Base-by-base conservation (phyloP, 2,888 invertebrate genomes). In the Nysson spinosus region DNA sequence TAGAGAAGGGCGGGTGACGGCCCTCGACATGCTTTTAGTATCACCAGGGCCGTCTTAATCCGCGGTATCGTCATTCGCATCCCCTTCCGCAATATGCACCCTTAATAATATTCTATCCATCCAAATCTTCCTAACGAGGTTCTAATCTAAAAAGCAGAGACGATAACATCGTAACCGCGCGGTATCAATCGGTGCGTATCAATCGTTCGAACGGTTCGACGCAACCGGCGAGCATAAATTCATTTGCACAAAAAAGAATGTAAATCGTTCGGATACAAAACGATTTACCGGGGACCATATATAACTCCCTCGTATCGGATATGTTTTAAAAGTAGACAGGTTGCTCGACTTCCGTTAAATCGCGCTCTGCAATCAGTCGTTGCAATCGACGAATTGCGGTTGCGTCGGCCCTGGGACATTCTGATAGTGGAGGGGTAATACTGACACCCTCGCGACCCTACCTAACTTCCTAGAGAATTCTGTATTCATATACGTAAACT, bases 321-420 rank as follows among this genome's bases (percentile, higher is more conserved):
- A 40, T 56, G 72, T 69, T 72, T 72, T 65, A 69, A 72, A 72
- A 72, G 69, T 65, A 65, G 69, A 72, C 72, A 63, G 65, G 55
- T 32, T 66, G 71, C 60, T 56, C 64, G 57, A 56, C 52, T 63
- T 72, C 61, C 61, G 72, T 75, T 70, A 67, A 75, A 75, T 75
- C 72, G 75, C 67, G 69, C 40, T 66, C 61, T n/a, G 46, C 66
- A 66, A 75, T 75, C 75, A 64, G 65, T 62, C 69, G 66, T 57
- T 58, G 64, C 57, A 63, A 74, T 73, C 64, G 72, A 72, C 70
- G 75, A 75, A 75, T 75, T 72, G 75, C 69, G 75, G 75, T 75
- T 72, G 75, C 67, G 70, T 60, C 72, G 72, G 51, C 64, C 72
- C 75, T 72, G 75, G 58, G 61, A 69, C 66, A 65, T 55, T 42